Base-by-base conservation (phyloP, 2,888 invertebrate species). In the Pammene aurita region DNA sequence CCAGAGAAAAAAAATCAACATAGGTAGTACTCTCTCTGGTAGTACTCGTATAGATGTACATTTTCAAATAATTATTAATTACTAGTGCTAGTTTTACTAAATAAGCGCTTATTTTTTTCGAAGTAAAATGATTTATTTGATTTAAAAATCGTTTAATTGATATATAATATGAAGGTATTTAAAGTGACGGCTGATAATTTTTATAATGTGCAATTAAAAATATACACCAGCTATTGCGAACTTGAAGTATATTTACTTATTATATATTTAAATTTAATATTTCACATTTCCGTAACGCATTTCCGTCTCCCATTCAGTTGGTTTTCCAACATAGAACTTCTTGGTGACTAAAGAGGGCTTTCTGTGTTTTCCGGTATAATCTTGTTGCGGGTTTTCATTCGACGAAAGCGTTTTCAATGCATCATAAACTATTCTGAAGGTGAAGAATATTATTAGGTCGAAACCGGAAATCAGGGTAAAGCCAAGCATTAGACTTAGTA, bases 401-500 rank as follows among this genome's bases (percentile, higher is more conserved):
- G 26, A 50, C 11, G 67, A 6, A 2, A 64, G 6, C 0, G 67
- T 55, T 18, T 10, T 66, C 7, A 74, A 52, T 5, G 68, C 73
- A 70, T 93, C 92, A 73, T 92, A 93, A 1, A 86, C 75, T 0
- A 94, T 84, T 57, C 94, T 89, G 71, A 95, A 87, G 0, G 93
- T 89, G 66, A 95, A 93, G 76, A 95, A 95, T 68, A 96, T 92
- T 7, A 95, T 72, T 60, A 95, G 82, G 80, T 96, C 96, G 73
- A 95, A 93, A 2, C 93, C 94, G 0, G 95, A 94, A 73, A 96
- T 94, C 34, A 96, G 89, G 60, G 95, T 96, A 78, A 96, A 96
- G 4, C 96, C 96, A 41, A 95, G 93, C 84, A 95, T 95, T 7
- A 96, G 85, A 46, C 95, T 95, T 1, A 96, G 84, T 0, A 96